Conservation (phyloP, 92 coral and sea anemone species). For the Diadumene lineata region DNA sequence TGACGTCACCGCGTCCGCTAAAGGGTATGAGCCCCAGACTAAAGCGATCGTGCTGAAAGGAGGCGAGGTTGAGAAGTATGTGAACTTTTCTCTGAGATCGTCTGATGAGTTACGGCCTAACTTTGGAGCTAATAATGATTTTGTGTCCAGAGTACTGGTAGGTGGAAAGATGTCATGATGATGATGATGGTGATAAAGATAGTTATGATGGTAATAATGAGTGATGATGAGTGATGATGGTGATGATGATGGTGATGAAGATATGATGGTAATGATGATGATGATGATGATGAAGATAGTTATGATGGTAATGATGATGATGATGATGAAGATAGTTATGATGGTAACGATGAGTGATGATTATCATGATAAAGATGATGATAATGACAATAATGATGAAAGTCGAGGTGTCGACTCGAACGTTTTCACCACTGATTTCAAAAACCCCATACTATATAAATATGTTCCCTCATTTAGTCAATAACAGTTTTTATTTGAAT, state of each 20-base stretch:
- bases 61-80: conserved; percentile 45
- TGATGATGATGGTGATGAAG: background rate
- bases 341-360: too few relatives aligned
- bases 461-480: too few relatives aligned
- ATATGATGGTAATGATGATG: background rate
- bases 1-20: conserved; percentile 81
- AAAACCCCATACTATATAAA: too few relatives aligned
- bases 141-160: conserved; percentile 60
- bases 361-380: background rate
- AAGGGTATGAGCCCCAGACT: conserved; percentile 86
- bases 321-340: background rate
- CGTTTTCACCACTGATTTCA: too few relatives aligned
- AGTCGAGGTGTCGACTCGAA: background rate
- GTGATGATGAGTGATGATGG: too few relatives aligned
- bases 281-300: background rate
- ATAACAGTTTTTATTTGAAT: too few relatives aligned
- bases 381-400: background rate
- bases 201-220: background rate
- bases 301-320: background rate
- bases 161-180: conserved; percentile 6
- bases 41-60: conserved; percentile 74
- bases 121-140: conserved; percentile 56
- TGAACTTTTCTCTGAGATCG: conserved; percentile 79
- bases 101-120: conserved; percentile 45
- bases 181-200: background rate